Conservation (phyloP, 2,113 vertebrate species). For the Climacteris rufus region DNA sequence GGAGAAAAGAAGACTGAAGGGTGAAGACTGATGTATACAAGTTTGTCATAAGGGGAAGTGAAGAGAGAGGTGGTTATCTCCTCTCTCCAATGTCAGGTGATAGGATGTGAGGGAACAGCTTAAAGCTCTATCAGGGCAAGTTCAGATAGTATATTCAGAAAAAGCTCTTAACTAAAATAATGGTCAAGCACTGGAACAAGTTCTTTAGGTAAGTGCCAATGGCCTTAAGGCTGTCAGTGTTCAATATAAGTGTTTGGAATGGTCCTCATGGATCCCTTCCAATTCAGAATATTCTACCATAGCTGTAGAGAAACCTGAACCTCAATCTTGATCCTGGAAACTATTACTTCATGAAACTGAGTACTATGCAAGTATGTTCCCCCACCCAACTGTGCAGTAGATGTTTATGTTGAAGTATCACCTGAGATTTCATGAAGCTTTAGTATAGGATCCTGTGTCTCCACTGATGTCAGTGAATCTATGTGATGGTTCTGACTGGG, state of each 20-base stretch:
- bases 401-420: background rate
- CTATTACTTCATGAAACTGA: background rate
- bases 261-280: background rate
- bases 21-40: background rate
- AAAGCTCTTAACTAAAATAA: background rate
- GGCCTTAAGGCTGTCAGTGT: background rate
- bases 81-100: background rate
- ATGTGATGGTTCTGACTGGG: too few species aligned
- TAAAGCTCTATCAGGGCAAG: background rate
- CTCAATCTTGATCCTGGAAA: background rate
- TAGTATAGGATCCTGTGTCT: background rate
- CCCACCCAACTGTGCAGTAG: background rate
- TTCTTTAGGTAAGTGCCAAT: background rate
- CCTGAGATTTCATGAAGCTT: background rate
- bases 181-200: background rate
- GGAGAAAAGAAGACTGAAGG: background rate
- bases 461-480: background rate
- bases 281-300: background rate
- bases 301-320: background rate
- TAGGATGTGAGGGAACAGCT: background rate
- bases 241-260: background rate
- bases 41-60: background rate
- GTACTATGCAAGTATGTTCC: background rate
- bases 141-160: background rate
- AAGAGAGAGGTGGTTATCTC: background rate